Evolutionary conservation across 2,888 invertebrate genomes (phyloP).

Genomic region (Pterobdella sp.): DNA sequence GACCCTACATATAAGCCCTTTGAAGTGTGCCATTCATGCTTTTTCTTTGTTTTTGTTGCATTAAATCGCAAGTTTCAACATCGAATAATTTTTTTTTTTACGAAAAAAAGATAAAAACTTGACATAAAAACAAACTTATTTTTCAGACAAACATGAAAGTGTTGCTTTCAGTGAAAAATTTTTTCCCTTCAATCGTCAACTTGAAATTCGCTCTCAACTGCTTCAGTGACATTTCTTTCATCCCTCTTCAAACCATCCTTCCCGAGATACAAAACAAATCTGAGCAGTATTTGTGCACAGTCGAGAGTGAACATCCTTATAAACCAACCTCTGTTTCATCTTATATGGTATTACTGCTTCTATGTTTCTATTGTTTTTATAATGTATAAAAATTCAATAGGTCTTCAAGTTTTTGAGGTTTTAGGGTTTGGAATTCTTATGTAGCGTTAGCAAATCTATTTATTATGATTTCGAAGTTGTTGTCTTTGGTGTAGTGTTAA

Average conservation of each 20-base stretch:
- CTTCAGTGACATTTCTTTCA: background rate
- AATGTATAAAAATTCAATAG: background rate
- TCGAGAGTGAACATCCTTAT: constrained; percentile 95
- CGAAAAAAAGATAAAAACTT: too few relatives aligned
- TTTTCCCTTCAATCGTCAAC: background rate
- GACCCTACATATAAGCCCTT: too few relatives aligned
- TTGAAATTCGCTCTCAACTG: constrained; percentile 8
- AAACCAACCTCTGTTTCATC: constrained; percentile 65
- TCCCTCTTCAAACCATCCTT: background rate
- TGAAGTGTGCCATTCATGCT: too few relatives aligned
- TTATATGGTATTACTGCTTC: constrained; percentile 60
- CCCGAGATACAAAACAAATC: background rate
- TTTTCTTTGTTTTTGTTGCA: too few relatives aligned
- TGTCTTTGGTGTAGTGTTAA: too few relatives aligned
- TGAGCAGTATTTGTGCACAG: constrained; percentile 46
- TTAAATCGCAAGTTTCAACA: too few relatives aligned
- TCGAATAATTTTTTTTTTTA: too few relatives aligned
- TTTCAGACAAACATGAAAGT: background rate
- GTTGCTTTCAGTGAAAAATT: background rate
- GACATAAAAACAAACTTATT: too few relatives aligned
- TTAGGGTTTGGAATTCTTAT: too few relatives aligned
- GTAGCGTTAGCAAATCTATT: too few relatives aligned
- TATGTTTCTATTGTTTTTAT: background rate
- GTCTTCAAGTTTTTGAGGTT: too few relatives aligned
- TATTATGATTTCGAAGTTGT: too few relatives aligned